phyloP scores from a whole-genome alignment of 1,140 invertebrate genomes.

The Telenomus remus region DNA sequence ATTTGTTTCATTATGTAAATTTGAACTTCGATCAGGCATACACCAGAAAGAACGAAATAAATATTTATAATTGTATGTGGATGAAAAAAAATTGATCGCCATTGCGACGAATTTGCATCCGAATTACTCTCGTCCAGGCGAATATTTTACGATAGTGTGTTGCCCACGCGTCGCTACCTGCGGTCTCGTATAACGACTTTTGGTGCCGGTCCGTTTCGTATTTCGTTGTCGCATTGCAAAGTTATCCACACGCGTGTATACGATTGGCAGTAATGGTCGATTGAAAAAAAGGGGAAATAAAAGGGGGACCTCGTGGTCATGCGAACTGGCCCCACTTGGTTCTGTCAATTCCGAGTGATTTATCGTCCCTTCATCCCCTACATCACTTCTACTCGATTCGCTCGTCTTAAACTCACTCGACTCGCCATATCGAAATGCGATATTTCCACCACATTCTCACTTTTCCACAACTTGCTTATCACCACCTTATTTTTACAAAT shows the following conservation, averaged over 20 bases:
- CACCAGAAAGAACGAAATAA: no score
- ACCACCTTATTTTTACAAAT: slow-evolving; percentile 14
- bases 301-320: slow-evolving; percentile 59
- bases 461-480: background rate
- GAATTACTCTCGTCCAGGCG: slow-evolving; percentile 35
- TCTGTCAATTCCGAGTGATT: slow-evolving; percentile 66
- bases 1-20: no score
- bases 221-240: slow-evolving; percentile 46
- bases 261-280: slow-evolving; percentile 21
- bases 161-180: slow-evolving; percentile 53
- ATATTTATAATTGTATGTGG: no score
- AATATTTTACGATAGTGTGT: slow-evolving; percentile 48
- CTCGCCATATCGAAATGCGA: background rate
- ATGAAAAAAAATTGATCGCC: background rate
- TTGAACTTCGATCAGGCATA: no score
- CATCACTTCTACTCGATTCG: slow-evolving; percentile 41
- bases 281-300: slow-evolving; percentile 39
- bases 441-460: background rate
- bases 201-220: slow-evolving; percentile 36
- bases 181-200: slow-evolving; percentile 54
- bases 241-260: slow-evolving; percentile 46
- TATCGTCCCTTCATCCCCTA: slow-evolving; percentile 62
- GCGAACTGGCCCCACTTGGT: slow-evolving; percentile 61
- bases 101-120: slow-evolving; percentile 50
- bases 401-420: slow-evolving; percentile 13